These are phyloP conservation scores for Hyperopisus bebe DNA, from an alignment of 2,113 vertebrate genomes.

Conservation along the genomic window DNA sequence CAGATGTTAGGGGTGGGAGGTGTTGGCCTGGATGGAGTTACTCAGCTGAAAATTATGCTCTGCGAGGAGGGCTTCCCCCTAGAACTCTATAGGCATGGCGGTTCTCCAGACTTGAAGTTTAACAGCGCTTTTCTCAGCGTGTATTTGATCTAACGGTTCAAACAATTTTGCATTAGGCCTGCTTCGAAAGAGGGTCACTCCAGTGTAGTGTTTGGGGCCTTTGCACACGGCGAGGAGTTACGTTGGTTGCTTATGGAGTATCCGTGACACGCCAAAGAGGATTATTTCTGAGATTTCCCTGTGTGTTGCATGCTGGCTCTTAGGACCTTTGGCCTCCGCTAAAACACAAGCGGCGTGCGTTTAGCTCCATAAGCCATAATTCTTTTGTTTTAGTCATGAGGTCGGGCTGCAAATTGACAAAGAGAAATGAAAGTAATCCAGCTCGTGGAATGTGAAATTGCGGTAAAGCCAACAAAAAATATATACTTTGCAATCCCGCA, in stretches of 20 bases:
- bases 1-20: not conserved
- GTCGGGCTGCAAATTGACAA: not conserved
- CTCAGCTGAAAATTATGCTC: slow-evolving; percentile 1
- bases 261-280: not conserved
- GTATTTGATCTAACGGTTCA: not conserved
- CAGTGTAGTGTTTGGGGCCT: not conserved
- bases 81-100: not conserved
- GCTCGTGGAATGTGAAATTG: not conserved
- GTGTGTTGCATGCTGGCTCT: not conserved
- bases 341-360: not conserved
- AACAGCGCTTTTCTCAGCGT: not conserved
- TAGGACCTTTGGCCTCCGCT: not conserved
- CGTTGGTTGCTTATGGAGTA: not conserved
- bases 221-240: not conserved
- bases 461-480: not conserved
- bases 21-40: not conserved
- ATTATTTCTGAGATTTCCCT: not conserved
- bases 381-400: not conserved
- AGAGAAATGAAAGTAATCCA: not conserved
- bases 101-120: not conserved
- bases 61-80: not conserved
- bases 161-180: not conserved
- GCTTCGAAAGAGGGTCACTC: not conserved
- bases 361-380: not conserved
- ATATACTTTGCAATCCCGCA: not conserved